Evolutionary conservation across 2,113 vertebrate genomes (phyloP).

Genomic region (Pristiophorus japonicus): DNA sequence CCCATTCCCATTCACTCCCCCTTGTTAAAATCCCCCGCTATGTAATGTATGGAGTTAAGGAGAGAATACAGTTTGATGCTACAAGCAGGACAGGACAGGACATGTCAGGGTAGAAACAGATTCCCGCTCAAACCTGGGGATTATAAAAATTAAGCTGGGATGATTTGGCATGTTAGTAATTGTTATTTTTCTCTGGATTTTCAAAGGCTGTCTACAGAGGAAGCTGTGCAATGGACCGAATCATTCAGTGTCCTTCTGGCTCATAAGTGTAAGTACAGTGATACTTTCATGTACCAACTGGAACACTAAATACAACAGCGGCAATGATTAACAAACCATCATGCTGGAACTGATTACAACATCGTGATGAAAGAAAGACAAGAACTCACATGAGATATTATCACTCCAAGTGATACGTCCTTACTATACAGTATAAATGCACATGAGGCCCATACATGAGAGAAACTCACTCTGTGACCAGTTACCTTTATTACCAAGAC

Average conservation of each 20-base stretch:
- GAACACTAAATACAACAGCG: neutral
- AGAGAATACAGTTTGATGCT: neutral
- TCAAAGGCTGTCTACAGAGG: conserved; percentile 68
- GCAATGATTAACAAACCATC: neutral
- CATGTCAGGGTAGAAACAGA: neutral
- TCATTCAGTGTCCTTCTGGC: conserved; percentile 69
- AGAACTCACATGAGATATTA: neutral
- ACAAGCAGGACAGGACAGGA: neutral
- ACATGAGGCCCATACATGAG: no score
- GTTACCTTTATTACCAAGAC: no score
- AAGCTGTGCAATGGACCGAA: conserved; percentile 68
- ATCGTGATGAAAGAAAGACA: neutral
- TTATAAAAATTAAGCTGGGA: neutral
- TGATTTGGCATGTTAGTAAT: neutral
- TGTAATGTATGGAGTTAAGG: neutral
- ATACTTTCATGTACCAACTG: neutral
- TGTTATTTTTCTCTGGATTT: conserved; percentile 42
- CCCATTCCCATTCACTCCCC: no score
- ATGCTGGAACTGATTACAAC: neutral
- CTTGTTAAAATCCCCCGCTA: no score
- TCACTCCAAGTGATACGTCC: no score
- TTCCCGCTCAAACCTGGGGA: neutral
- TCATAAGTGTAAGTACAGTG: conserved; percentile 68
- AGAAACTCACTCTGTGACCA: no score
- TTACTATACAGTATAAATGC: no score